Conservation (phyloP, 2,888 invertebrate species). For the Drosophila atripex region DNA sequence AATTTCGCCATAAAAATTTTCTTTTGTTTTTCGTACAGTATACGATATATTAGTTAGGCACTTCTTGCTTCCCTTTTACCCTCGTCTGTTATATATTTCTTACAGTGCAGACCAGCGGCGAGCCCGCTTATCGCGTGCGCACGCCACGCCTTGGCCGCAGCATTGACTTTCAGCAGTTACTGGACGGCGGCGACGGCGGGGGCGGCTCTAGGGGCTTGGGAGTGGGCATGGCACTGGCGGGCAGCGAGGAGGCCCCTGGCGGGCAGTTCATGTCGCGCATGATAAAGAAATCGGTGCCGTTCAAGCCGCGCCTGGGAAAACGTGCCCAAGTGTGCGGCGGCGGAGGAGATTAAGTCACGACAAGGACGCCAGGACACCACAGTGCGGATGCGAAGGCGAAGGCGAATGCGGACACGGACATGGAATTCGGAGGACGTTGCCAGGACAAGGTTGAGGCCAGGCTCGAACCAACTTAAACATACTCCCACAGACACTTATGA, state of each 20-base stretch:
- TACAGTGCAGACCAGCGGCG: slow-evolving; percentile 77
- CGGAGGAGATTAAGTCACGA: slow-evolving; percentile 65
- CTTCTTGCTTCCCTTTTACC: too few relatives aligned
- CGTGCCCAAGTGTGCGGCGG: slow-evolving; percentile 77
- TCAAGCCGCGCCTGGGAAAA: slow-evolving; percentile 84
- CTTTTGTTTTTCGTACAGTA: too few relatives aligned
- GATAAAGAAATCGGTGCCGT: slow-evolving; percentile 84
- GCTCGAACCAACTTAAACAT: slow-evolving; percentile 49
- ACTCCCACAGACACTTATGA: slow-evolving; percentile 11
- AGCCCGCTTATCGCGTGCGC: slow-evolving; percentile 78
- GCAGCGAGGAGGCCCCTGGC: slow-evolving; percentile 52
- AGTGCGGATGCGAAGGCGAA: slow-evolving; percentile 18
- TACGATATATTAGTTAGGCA: too few relatives aligned
- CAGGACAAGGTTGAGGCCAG: slow-evolving; percentile 75
- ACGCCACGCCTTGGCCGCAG: slow-evolving; percentile 85
- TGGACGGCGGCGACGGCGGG: slow-evolving; percentile 43
- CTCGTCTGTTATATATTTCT: slow-evolving; percentile 2
- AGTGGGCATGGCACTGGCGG: slow-evolving; percentile 23
- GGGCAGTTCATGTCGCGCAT: slow-evolving; percentile 84
- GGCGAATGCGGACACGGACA: slow-evolving; percentile 21
- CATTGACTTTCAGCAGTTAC: slow-evolving; percentile 79
- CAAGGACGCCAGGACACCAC: slow-evolving; percentile 50
- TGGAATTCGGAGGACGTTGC: slow-evolving; percentile 34
- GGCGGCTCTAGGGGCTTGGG: slow-evolving; percentile 15
- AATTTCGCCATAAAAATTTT: not conserved